Percentiles rank a stretch among this genome's conserved stretches.
phyloP scores from a whole-genome alignment of 2,797 vertebrate genomes.

The Ceyx erithaca region DNA sequence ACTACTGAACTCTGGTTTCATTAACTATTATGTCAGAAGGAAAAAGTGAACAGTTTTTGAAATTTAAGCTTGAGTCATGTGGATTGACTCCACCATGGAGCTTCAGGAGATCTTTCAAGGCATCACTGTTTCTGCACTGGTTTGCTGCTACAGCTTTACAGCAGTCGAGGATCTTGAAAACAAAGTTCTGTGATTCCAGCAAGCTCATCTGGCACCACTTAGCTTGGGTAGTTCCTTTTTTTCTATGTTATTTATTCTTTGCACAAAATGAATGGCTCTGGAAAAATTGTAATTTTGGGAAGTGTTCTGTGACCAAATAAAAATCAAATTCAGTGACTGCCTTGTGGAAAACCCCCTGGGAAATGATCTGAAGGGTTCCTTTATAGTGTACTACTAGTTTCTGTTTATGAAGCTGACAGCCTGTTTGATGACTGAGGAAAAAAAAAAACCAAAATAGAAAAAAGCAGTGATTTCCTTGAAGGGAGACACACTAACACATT shows the following conservation, averaged over 20 bases:
- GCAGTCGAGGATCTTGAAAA: constrained; percentile 59
- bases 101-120: constrained; percentile 39
- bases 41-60: constrained; percentile 60
- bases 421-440: constrained; percentile 24
- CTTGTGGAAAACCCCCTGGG: constrained; percentile 21
- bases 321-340: constrained; percentile 39
- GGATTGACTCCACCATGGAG: not conserved
- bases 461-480: constrained; percentile 43
- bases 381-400: constrained; percentile 29
- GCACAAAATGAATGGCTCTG: constrained; percentile 67
- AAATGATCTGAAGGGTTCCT: constrained; percentile 31
- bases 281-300: constrained; percentile 68
- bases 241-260: constrained; percentile 52
- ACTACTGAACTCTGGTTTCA: constrained; percentile 28
- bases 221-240: constrained; percentile 30
- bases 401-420: constrained; percentile 46
- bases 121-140: constrained; percentile 26
- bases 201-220: constrained; percentile 71
- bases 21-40: constrained; percentile 55
- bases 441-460: not conserved
- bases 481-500: not conserved
- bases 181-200: constrained; percentile 49
- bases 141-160: constrained; percentile 58
- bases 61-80: constrained; percentile 67
- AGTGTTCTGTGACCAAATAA: constrained; percentile 53